Evolutionary conservation across 2,888 invertebrate genomes (phyloP), one percentile per base, ranked within the genome.

Genomic region (Nymphalis polychloros): DNA sequence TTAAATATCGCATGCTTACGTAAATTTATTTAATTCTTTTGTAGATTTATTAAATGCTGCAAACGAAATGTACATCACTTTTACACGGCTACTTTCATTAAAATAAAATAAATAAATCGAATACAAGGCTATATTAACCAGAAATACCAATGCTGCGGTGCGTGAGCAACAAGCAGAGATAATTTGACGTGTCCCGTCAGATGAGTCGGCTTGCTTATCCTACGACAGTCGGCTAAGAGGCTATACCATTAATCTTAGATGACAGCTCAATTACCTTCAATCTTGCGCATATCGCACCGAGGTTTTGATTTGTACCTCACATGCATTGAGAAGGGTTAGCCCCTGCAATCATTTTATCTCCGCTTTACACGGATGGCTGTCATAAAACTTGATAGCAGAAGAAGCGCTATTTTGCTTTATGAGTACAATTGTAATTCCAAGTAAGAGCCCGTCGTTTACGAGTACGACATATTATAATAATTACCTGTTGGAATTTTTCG

Each of bases 251-350:
- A 86, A 90, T 90, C 86, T 84, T 72, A 73, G 76, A 79, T 83
- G 90, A 88, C 90, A 89, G 88, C 86, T 89, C 89, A 89, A 90
- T 90, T 89, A 89, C 82, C 80, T 75, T 64, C 72, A 73, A 68
- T 76, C 73, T 67, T 74, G 74, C 70, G 76, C 77, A 76, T 75
- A 77, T 76, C 75, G 79, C 76, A 79, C 77, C 70, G 72, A 67
- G 72, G 68, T 72, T 78, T 83, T 83, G 79, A 82, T 83, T 81
- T 80, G 81, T 80, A 76, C 74, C 78, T 76, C 75, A 74, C 64
- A 48, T 77, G 76, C 71, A 77, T 75, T 67, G 67, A 57, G 67
- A 67, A 62, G 62, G 62, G 62, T 64, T 62, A 27, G 31, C 52
- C 31, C 31, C 48, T 59, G 50, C 64, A 47, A 27, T 47, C 16